These are phyloP conservation scores for Platichthys stellatus DNA, from an alignment of 2,113 vertebrate genomes.

Conservation along the genomic window DNA sequence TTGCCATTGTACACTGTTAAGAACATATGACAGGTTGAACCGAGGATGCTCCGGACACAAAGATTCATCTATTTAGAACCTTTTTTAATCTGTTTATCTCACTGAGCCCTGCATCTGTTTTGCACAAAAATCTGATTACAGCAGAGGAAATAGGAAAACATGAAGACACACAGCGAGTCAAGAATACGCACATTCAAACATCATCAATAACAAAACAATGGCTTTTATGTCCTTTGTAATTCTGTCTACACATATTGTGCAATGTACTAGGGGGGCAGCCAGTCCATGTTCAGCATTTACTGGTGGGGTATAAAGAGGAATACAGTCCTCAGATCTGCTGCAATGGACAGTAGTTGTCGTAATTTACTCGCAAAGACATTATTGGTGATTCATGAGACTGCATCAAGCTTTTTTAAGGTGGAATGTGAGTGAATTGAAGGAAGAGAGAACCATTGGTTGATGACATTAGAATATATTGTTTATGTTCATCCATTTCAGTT, in stretches of 20 bases:
- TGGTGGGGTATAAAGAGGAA: not conserved
- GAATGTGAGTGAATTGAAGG: too few species aligned
- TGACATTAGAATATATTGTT: not conserved
- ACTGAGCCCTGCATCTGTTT: conserved; percentile 3
- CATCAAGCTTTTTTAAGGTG: too few species aligned
- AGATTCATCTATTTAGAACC: too few species aligned
- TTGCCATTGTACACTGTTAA: not conserved
- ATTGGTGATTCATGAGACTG: too few species aligned
- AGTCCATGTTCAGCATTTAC: not conserved
- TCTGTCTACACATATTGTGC: not conserved
- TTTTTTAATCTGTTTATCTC: not conserved
- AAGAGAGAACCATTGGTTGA: too few species aligned
- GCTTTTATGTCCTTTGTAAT: not conserved
- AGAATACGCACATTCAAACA: not conserved
- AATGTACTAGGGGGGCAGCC: not conserved
- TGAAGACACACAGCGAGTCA: not conserved
- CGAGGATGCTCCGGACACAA: too few species aligned
- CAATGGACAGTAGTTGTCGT: not conserved
- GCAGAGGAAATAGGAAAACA: not conserved
- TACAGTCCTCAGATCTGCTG: conserved; percentile 2
- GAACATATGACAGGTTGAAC: too few species aligned
- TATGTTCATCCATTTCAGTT: not conserved
- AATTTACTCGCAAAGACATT: too few species aligned
- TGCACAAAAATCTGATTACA: not conserved
- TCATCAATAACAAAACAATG: not conserved